phyloP scores from a whole-genome alignment of 1,140 invertebrate genomes.

The Pectinophora gossypiella region DNA sequence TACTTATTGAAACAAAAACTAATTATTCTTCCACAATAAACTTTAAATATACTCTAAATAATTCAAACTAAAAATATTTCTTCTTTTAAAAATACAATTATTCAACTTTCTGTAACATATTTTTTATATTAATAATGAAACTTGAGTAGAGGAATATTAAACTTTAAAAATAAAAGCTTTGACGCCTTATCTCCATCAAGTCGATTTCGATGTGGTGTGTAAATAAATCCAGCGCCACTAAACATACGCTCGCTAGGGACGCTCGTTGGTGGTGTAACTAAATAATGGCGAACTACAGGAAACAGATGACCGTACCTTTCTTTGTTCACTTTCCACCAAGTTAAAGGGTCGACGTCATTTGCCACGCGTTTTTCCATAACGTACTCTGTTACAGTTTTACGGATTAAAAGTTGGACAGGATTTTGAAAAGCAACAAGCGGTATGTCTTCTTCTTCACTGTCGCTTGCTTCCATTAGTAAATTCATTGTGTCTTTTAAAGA shows the following conservation, averaged over 20 bases:
- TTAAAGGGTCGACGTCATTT: slow-evolving; percentile 23
- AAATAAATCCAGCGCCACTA: slow-evolving; percentile 1
- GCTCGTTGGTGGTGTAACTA: slow-evolving; percentile 21
- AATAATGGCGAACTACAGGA: slow-evolving; percentile 23
- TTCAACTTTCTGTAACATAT: too few relatives aligned
- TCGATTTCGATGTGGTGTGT: background rate
- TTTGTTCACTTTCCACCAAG: slow-evolving; percentile 27
- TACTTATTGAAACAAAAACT: too few relatives aligned
- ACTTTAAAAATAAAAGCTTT: slow-evolving; percentile 3
- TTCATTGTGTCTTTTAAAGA: slow-evolving; percentile 26
- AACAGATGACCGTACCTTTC: slow-evolving; percentile 24
- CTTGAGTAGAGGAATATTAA: too few relatives aligned
- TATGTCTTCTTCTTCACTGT: slow-evolving; percentile 26
- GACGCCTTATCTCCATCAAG: background rate
- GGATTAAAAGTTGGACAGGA: slow-evolving; percentile 18
- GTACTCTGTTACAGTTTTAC: slow-evolving; percentile 24
- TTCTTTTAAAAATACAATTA: too few relatives aligned
- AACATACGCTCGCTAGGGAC: slow-evolving; percentile 2
- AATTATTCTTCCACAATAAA: too few relatives aligned
- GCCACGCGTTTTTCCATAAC: slow-evolving; percentile 20
- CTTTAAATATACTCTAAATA: too few relatives aligned
- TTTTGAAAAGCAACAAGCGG: slow-evolving; percentile 7
- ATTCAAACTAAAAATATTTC: too few relatives aligned
- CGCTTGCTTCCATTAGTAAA: slow-evolving; percentile 21
- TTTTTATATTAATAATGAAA: too few relatives aligned